Conservation (phyloP, 2,113 vertebrate genomes). For the Sylvilagus bachmani region DNA sequence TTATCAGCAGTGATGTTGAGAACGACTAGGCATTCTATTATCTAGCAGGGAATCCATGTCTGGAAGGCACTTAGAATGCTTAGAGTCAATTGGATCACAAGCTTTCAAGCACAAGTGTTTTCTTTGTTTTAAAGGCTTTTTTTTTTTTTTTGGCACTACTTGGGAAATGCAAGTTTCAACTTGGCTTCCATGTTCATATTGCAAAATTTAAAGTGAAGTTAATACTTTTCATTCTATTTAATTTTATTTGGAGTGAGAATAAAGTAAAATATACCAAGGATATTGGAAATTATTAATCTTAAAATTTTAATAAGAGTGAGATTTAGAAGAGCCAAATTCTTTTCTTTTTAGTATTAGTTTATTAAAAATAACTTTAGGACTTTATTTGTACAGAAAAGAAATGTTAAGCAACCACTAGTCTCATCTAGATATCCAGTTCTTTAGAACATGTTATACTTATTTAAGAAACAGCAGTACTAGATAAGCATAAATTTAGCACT, state of each 20-base stretch:
- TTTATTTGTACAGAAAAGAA: conserved; percentile 1
- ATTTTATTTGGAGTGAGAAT: conserved; percentile 58
- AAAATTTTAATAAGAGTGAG: conserved; percentile 59
- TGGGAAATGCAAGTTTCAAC: conserved; percentile 19
- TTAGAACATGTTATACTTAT: background rate
- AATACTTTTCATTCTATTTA: conserved; percentile 54
- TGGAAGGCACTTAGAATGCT: conserved; percentile 55
- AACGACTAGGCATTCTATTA: conserved; percentile 51
- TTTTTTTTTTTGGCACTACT: background rate
- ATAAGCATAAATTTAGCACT: background rate
- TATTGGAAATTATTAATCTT: conserved; percentile 62
- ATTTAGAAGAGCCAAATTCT: background rate
- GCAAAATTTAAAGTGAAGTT: conserved; percentile 58
- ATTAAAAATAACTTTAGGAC: background rate
- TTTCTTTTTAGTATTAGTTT: conserved; percentile 56
- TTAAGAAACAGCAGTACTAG: background rate
- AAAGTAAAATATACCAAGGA: conserved; percentile 42
- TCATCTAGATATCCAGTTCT: conserved; percentile 11
- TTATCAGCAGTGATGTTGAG: conserved; percentile 72
- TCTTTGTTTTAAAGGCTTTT: conserved; percentile 17
- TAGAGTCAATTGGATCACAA: conserved; percentile 74
- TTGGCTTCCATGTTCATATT: conserved; percentile 55
- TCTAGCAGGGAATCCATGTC: conserved; percentile 53
- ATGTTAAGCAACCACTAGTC: background rate
- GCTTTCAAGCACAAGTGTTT: conserved; percentile 74